Conservation (phyloP, 2,888 invertebrate genomes). For the Spodoptera littoralis region DNA sequence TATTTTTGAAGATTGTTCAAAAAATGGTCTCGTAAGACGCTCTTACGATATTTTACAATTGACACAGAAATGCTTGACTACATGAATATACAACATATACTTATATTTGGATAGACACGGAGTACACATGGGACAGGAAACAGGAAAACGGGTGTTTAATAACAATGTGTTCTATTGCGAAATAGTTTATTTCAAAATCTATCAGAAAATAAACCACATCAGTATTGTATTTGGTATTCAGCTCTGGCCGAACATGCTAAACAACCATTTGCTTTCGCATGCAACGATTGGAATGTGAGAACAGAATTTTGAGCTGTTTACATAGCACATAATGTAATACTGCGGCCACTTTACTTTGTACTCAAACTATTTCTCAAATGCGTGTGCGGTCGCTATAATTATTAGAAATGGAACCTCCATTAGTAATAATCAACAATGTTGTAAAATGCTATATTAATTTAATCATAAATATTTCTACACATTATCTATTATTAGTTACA, state of each 20-base stretch:
- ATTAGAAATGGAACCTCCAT: slow-evolving; percentile 64
- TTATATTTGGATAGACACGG: slow-evolving; percentile 2
- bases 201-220: slow-evolving; percentile 82
- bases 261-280: slow-evolving; percentile 63
- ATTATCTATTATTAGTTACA: slow-evolving; percentile 70
- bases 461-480: slow-evolving; percentile 81
- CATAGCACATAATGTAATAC: slow-evolving; percentile 59
- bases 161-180: slow-evolving; percentile 62
- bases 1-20: too few species aligned
- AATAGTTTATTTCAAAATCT: slow-evolving; percentile 79
- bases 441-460: slow-evolving; percentile 77
- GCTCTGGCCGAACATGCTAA: slow-evolving; percentile 75
- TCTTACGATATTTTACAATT: too few species aligned
- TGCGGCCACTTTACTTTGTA: slow-evolving; percentile 66
- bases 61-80: too few species aligned
- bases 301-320: slow-evolving; percentile 63
- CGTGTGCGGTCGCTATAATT: slow-evolving; percentile 59
- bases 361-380: slow-evolving; percentile 64
- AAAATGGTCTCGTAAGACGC: too few species aligned
- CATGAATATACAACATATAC: not conserved
- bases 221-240: slow-evolving; percentile 82
- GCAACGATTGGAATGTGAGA: slow-evolving; percentile 81
- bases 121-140: slow-evolving; percentile 37
- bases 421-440: slow-evolving; percentile 73
- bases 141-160: slow-evolving; percentile 41